phyloP scores from a whole-genome alignment of 2,113 vertebrate species.

The Aepyceros melampus region DNA sequence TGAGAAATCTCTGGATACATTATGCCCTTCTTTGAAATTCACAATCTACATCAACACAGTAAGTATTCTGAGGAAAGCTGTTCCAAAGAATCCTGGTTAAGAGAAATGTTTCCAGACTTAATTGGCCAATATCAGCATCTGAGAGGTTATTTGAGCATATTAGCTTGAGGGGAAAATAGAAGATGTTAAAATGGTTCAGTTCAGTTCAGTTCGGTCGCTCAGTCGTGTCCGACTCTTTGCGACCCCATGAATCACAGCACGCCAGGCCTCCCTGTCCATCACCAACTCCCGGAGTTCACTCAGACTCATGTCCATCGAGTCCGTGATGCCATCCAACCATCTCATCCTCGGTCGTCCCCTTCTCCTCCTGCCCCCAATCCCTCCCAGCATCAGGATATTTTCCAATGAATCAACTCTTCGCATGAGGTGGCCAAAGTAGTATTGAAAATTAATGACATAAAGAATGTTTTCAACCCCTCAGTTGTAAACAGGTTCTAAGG shows the following conservation, averaged over 20 bases:
- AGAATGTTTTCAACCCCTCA: not conserved
- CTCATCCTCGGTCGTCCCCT: no score
- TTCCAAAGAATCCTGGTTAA: not conserved
- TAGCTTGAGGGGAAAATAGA: not conserved
- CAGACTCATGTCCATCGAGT: no score
- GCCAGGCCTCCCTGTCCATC: no score
- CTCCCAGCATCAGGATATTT: no score
- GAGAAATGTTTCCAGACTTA: not conserved
- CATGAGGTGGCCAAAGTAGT: no score
- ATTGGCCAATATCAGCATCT: not conserved
- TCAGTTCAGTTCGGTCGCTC: no score
- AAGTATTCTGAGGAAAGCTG: not conserved
- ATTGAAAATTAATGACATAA: not conserved
- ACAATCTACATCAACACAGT: not conserved
- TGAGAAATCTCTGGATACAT: not conserved
- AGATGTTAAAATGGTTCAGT: not conserved
- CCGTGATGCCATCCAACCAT: no score
- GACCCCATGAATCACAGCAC: no score
- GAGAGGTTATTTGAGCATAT: not conserved
- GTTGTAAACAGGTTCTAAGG: not conserved
- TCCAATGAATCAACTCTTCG: no score
- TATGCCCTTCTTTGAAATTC: not conserved
- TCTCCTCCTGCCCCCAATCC: no score
- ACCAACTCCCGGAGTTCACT: no score
- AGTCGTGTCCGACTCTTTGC: no score